Evolutionary conservation across 2,888 invertebrate species (phyloP), one percentile per base, ranked within the genome.

Genomic region (Lasius platythorax): DNA sequence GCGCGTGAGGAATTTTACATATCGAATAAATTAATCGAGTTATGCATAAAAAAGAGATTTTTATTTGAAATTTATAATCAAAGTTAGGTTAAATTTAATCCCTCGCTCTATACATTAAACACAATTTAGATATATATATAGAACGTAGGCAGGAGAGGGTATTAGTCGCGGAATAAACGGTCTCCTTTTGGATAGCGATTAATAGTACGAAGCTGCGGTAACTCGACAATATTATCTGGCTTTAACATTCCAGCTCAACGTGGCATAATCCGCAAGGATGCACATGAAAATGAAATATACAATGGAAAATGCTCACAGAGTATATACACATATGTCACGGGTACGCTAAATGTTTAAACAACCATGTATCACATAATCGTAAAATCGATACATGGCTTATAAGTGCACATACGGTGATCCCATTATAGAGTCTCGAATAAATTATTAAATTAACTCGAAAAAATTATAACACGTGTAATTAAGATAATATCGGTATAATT

Each of bases 181-280:
- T 11, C 67, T 70, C 68, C 68, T 70, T 78, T 70, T 70, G 78
- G 30, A 53, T n/a, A 58, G 78, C 58, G 58, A 68, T 76, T 67
- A 76, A 78, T 70, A 43, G 56, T 43, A 68, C 58, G 61, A 58
- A 68, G 28, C 61, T 46, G 58, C 33, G 56, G 28, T 67, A 37
- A 23, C 40, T 56, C 12, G 75, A 43, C 43, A 75, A 64, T 82
- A 64, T 75, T 64, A 64, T 82, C 64, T 66, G 46, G 76, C 66
- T 46, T 66, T 53, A 56, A 50, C 56, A 66, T 67, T 67, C 61
- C 75, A 58, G 33, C 46, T 72, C 46, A 28, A 61, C 67, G 28
- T 61, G 76, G 67, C 46, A 78, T 83, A 82, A 82, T 58, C 58
- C 43, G 30, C 15, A 40, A 67, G 70, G 23, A 37, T 53, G 18